phyloP scores from a whole-genome alignment of 2,888 invertebrate genomes.

The Athalia rosae region DNA sequence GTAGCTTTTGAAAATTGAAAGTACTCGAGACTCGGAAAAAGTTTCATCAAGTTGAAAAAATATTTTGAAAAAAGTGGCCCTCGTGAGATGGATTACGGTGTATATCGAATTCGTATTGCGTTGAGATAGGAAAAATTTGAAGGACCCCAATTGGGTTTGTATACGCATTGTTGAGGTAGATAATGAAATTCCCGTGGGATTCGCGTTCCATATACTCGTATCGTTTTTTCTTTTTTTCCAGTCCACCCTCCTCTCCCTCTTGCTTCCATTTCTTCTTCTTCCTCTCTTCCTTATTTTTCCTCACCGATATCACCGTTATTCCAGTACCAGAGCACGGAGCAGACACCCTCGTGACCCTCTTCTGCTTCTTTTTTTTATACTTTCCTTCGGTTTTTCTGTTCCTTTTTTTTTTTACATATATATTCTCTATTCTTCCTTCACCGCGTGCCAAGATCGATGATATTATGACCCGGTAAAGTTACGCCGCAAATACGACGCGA shows the following conservation, averaged over 20 bases:
- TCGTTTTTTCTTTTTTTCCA: background rate
- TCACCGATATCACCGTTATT: background rate
- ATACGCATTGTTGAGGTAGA: slow-evolving; percentile 35
- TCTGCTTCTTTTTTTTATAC: slow-evolving; percentile 9
- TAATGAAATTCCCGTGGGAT: slow-evolving; percentile 41
- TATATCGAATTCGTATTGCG: background rate
- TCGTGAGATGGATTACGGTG: background rate
- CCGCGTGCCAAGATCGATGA: background rate
- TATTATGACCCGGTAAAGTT: background rate
- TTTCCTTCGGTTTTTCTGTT: background rate
- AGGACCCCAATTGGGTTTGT: slow-evolving; percentile 29
- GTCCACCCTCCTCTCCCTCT: background rate
- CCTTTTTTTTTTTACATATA: background rate
- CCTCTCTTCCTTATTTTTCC: background rate
- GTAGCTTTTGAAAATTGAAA: too few species aligned
- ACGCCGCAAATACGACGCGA: background rate
- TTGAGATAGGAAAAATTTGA: background rate
- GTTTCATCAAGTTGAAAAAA: too few species aligned
- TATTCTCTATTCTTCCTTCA: background rate
- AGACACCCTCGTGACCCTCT: slow-evolving; percentile 17
- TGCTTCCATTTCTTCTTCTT: background rate
- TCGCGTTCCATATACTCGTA: slow-evolving; percentile 22
- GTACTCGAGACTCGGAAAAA: too few species aligned
- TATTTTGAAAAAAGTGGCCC: too few species aligned
- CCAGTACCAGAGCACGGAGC: background rate